Conservation (phyloP, 2,113 vertebrate genomes). For the Mustelus asterias region DNA sequence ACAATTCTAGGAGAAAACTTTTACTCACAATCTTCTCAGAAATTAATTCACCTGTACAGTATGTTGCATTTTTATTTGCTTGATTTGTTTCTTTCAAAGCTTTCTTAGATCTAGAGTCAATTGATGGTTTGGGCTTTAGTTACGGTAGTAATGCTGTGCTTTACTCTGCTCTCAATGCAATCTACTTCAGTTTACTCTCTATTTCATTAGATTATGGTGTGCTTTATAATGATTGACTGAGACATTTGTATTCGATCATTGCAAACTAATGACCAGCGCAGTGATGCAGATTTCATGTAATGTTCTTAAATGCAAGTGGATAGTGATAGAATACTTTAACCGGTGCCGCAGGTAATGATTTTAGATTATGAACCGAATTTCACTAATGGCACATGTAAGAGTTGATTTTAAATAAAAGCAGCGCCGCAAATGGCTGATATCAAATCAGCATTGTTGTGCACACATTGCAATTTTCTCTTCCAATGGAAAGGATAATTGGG, state of each 20-base stretch:
- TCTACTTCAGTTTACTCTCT: not conserved
- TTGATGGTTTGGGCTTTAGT: not conserved
- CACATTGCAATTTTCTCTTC: not conserved
- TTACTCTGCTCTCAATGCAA: not conserved
- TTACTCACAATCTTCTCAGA: slow-evolving; percentile 21
- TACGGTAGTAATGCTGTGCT: not conserved
- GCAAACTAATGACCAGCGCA: not conserved
- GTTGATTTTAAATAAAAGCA: not conserved
- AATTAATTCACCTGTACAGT: slow-evolving; percentile 16
- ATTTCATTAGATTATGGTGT: not conserved
- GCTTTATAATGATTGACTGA: not conserved
- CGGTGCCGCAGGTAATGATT: not conserved
- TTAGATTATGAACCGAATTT: not conserved
- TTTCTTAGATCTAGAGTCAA: not conserved
- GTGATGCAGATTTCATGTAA: not conserved
- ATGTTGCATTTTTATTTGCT: slow-evolving; percentile 5
- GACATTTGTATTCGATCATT: not conserved
- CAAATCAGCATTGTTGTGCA: not conserved
- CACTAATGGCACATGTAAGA: not conserved
- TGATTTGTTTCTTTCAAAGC: not conserved
- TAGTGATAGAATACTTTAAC: not conserved
- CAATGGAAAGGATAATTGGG: not conserved
- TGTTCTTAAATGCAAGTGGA: too few relatives aligned
- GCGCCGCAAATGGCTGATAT: not conserved
- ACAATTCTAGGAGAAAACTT: slow-evolving; percentile 17